Percentiles rank a stretch among this genome's conserved stretches.
Conservation (phyloP, 2,113 vertebrate species). For the Brienomyrus brachyistius region DNA sequence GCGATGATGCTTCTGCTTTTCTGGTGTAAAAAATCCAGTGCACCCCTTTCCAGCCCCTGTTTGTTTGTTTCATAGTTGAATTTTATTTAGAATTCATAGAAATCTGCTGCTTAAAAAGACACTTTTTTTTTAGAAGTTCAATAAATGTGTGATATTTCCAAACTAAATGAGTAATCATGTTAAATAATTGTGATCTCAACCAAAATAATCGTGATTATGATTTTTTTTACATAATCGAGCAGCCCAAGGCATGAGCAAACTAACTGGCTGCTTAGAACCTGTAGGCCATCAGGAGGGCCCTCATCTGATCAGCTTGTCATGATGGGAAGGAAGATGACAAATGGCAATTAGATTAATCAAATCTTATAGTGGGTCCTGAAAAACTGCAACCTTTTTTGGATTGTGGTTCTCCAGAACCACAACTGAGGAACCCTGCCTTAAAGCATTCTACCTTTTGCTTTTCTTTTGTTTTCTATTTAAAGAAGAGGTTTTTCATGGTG, state of each 20-base stretch:
- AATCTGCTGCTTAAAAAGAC: neutral
- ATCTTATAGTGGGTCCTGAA: neutral
- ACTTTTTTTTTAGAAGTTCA: neutral
- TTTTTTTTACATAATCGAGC: neutral
- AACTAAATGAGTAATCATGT: neutral
- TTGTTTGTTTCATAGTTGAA: neutral
- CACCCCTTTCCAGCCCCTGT: neutral
- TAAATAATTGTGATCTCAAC: neutral
- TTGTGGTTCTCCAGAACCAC: neutral
- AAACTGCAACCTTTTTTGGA: neutral
- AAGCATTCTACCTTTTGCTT: neutral
- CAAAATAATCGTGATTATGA: neutral
- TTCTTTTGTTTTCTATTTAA: neutral
- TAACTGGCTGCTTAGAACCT: neutral
- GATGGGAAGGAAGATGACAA: neutral
- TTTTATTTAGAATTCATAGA: neutral
- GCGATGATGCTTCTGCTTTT: neutral
- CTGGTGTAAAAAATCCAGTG: neutral
- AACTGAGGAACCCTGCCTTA: neutral
- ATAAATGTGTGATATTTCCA: neutral
- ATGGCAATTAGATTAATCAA: neutral
- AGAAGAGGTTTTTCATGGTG: constrained; percentile 39
- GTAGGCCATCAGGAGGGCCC: neutral
- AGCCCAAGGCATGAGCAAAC: neutral
- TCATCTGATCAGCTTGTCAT: neutral